Conservation (phyloP, 1,140 invertebrate genomes). For the Rhyzopertha dominica region DNA sequence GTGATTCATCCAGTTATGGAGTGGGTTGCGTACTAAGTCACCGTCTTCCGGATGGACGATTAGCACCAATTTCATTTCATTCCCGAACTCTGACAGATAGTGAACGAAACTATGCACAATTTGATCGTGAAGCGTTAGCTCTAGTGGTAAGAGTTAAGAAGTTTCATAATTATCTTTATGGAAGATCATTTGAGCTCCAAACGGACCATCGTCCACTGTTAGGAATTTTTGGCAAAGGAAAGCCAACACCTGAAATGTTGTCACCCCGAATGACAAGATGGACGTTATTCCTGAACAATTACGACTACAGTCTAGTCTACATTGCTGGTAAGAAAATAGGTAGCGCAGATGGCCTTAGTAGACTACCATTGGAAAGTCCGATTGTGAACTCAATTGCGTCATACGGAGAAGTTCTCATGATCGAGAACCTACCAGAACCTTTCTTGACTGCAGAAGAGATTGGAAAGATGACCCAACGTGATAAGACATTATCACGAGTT, state of each 20-base stretch:
- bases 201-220: constrained; percentile 52
- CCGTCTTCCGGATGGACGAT: constrained; percentile 30
- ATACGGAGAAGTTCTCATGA: too few relatives aligned
- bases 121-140: constrained; percentile 53
- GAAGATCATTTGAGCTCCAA: constrained; percentile 46
- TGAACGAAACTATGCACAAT: constrained; percentile 49
- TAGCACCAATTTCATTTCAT: constrained; percentile 46
- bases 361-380: constrained; percentile 24
- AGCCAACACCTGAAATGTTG: constrained; percentile 33
- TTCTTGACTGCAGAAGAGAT: constrained; percentile 5
- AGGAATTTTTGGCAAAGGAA: constrained; percentile 43
- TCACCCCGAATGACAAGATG: constrained; percentile 39
- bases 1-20: constrained; percentile 28
- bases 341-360: constrained; percentile 33
- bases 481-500: constrained; percentile 19
- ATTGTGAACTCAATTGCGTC: too few relatives aligned
- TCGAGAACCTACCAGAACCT: too few relatives aligned
- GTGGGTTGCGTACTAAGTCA: constrained; percentile 31
- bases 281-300: constrained; percentile 37
- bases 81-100: constrained; percentile 45
- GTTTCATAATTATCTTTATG: constrained; percentile 52
- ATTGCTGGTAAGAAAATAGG: constrained; percentile 14
- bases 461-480: constrained; percentile 6
- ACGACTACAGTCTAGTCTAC: constrained; percentile 39
- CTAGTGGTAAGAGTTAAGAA: constrained; percentile 51